A percentile compares a stretch with the other conserved stretches of the same genome.
These are phyloP conservation scores for Sebastes jordani DNA, from an alignment of 2,797 vertebrate genomes.

Conservation along the genomic window DNA sequence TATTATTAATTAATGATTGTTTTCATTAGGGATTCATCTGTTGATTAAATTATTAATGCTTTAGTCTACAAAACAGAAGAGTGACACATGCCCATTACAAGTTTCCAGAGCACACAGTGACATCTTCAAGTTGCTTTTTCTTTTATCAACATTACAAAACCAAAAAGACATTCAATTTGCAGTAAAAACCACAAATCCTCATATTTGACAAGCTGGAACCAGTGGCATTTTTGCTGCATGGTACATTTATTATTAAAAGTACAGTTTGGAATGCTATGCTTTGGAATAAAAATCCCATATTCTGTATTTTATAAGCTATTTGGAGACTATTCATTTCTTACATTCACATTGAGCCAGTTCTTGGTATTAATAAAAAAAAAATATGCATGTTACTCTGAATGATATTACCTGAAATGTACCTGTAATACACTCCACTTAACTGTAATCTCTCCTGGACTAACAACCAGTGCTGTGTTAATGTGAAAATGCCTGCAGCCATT, in stretches of 20 bases:
- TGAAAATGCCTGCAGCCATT: conserved; percentile 23
- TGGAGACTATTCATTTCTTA: neutral
- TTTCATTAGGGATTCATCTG: neutral
- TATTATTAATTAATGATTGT: neutral
- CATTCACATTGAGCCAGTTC: neutral
- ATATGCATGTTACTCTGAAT: neutral
- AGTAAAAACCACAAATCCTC: neutral
- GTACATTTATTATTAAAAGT: neutral
- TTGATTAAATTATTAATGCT: neutral
- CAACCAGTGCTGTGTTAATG: neutral
- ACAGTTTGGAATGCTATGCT: neutral
- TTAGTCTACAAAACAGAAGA: neutral
- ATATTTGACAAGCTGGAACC: neutral
- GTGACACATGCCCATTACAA: neutral
- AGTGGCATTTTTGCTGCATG: neutral
- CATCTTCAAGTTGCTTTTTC: neutral
- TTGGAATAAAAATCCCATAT: neutral
- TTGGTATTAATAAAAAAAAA: neutral
- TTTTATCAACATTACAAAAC: neutral
- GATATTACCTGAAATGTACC: neutral
- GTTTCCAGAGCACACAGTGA: neutral
- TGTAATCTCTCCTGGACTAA: neutral
- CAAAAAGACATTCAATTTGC: neutral
- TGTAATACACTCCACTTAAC: neutral
- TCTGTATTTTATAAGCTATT: neutral